Evolutionary conservation across 1,140 invertebrate genomes (phyloP).

Genomic region (Hyles vespertilio): DNA sequence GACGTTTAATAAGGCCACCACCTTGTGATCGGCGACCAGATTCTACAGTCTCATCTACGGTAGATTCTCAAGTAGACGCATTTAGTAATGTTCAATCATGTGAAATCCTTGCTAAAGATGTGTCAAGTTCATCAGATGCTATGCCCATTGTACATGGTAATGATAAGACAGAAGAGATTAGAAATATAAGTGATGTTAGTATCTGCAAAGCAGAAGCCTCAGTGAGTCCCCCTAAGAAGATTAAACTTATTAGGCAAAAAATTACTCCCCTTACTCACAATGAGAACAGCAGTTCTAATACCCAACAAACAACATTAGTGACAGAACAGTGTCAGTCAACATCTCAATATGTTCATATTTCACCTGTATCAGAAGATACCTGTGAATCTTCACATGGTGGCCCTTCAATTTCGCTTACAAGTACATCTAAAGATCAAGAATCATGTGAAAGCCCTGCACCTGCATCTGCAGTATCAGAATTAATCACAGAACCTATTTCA

Average conservation of each 20-base stretch:
- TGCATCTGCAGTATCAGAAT: no score
- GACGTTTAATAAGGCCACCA: slow-evolving; percentile 51
- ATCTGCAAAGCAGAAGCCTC: slow-evolving; percentile 70
- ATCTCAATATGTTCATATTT: slow-evolving; percentile 32
- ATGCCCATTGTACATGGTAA: slow-evolving; percentile 54
- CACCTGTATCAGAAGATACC: no score
- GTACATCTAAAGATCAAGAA: no score
- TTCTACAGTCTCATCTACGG: slow-evolving; percentile 65
- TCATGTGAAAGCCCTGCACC: no score
- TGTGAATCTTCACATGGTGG: no score
- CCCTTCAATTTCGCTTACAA: no score
- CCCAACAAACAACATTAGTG: slow-evolving; percentile 18
- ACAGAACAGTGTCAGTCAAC: slow-evolving; percentile 58
- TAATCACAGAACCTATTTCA: no score
- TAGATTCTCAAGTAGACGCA: slow-evolving; percentile 49
- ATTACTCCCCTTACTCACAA: slow-evolving; percentile 32
- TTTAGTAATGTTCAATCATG: slow-evolving; percentile 37
- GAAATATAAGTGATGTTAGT: slow-evolving; percentile 65
- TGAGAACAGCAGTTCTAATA: slow-evolving; percentile 23
- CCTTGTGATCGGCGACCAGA: slow-evolving; percentile 55
- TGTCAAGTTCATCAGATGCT: slow-evolving; percentile 69
- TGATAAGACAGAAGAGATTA: slow-evolving; percentile 61
- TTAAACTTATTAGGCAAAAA: slow-evolving; percentile 68
- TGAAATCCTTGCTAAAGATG: slow-evolving; percentile 62
- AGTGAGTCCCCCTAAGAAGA: slow-evolving; percentile 60